A percentile compares a stretch with the other conserved stretches of the same genome.
Conservation (phyloP, 2,797 vertebrate genomes). For the Coranthus polyacanthus region DNA sequence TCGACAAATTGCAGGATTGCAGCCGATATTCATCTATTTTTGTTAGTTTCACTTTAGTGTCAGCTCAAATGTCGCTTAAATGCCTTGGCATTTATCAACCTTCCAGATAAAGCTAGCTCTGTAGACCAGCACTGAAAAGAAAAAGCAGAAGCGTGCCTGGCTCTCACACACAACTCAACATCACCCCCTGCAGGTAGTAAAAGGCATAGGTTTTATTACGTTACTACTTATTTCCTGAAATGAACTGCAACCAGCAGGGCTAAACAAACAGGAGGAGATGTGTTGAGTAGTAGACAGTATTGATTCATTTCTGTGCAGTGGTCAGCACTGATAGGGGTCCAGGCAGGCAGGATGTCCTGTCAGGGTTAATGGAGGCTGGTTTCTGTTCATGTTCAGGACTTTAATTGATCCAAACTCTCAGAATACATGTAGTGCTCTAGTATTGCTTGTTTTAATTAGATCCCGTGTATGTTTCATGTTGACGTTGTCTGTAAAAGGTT, state of each 20-base stretch:
- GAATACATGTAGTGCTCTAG: constrained; percentile 11
- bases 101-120: constrained; percentile 52
- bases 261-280: constrained; percentile 41
- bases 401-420: constrained; percentile 14
- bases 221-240: constrained; percentile 21
- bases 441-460: constrained; percentile 22
- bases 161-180: constrained; percentile 43
- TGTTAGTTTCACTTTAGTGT: constrained; percentile 42
- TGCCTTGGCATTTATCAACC: constrained; percentile 51
- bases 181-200: constrained; percentile 63
- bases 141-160: not conserved
- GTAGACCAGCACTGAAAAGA: constrained; percentile 10
- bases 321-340: constrained; percentile 51
- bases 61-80: constrained; percentile 43
- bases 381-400: no score
- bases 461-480: constrained; percentile 25
- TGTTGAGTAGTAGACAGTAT: constrained; percentile 47
- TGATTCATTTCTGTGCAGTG: constrained; percentile 41
- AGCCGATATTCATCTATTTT: constrained; percentile 21
- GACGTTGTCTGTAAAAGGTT: constrained; percentile 18
- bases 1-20: not conserved
- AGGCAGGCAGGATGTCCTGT: constrained; percentile 64
- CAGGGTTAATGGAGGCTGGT: constrained; percentile 44
- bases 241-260: constrained; percentile 15
- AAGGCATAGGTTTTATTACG: not conserved